Base-by-base conservation (phyloP, 2,888 invertebrate species). In the Protophormia terraenovae region DNA sequence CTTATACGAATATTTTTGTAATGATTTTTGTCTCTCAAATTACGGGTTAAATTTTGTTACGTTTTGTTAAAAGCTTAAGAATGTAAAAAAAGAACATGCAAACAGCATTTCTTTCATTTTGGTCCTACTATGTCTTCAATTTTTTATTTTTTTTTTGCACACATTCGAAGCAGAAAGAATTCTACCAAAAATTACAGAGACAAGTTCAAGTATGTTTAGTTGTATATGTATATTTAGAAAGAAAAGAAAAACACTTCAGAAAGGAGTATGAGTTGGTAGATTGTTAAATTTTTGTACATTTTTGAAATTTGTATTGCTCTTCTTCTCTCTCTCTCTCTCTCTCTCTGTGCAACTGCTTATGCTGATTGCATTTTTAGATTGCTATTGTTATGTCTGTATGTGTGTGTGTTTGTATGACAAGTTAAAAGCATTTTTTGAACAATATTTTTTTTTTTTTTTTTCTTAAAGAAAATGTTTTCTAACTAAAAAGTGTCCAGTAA, bases 341-440 rank as follows among this genome's bases (percentile, higher is more conserved):
- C 24, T 14, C 35, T 71, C 19, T 41, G 10, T 47, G n/a, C 6
- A n/a, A 2, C 35, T 7, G 4, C 24, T 50, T 41, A 38, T 19
- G 62, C 35, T 38, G 38, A 58, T 14, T 38, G 24, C 12, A 53
- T 53, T 10, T 53, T 14, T 1, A 53, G 24, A 24, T 19, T 41
- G 22, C 16, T 50, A 14, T 32, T 19, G 12, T 4, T 12, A 1
- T 22, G 6, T 50, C 14, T 58, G 4, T 32, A n/a, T 41, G 16
- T 58, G 4, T 41, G 8, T 35, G 60, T 64, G 41, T 71, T 10
- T 67, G 19, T 75, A 32, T 62, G 60, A 60, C 66, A 72, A 50
- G 19, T 62, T 82, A 55, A 77, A 72, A 83, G 76, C 66, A 77
- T 58, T 77, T 77, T 81, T 76, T 16, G 66, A 16, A 47, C 6